Base-by-base conservation (phyloP, 2,888 invertebrate genomes). In the Brenthis hecate region DNA sequence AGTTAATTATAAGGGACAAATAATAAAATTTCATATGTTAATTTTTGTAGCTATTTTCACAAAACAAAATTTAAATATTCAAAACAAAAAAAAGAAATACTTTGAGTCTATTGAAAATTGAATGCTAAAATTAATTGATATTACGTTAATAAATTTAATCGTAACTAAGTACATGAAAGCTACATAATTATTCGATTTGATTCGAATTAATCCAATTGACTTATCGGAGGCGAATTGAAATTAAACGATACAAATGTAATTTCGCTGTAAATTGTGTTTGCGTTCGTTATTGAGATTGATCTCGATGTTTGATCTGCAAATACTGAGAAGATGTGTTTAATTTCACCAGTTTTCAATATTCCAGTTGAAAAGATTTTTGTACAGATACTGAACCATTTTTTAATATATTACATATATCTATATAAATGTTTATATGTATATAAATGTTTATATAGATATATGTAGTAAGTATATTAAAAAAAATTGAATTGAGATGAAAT, bases 201-300 rank as follows among this genome's bases (percentile, higher is more conserved):
- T 80, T 78, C 75, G 75, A 80, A 81, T 82, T 83, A 83, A 85
- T 82, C 81, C 73, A 83, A 82, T 83, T 80, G 80, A 80, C 80
- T 80, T 81, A 81, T 80, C 76, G 81, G 80, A 81, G 76, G 82
- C 77, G 84, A 79, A 78, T 80, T 76, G 77, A 77, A 84, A 81
- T 82, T 82, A 81, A 82, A 77, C 81, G 83, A 79, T 83, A 79
- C 83, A 86, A 86, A 87, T 84, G 84, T 82, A 80, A 86, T 87
- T 86, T 85, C 78, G 73, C 69, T 68, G 76, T 73, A 85, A 87
- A 86, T 87, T 84, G 84, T 84, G 79, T 87, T 88, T 87, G 80
- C 81, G 62, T 76, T 73, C 81, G 77, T 76, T 79, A 84, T 83
- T 76, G 77, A 79, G 76, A 78, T 75, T 76, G 74, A 75, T 74